Conservation (phyloP, 2,888 invertebrate species). For the Drosophila affinis region DNA sequence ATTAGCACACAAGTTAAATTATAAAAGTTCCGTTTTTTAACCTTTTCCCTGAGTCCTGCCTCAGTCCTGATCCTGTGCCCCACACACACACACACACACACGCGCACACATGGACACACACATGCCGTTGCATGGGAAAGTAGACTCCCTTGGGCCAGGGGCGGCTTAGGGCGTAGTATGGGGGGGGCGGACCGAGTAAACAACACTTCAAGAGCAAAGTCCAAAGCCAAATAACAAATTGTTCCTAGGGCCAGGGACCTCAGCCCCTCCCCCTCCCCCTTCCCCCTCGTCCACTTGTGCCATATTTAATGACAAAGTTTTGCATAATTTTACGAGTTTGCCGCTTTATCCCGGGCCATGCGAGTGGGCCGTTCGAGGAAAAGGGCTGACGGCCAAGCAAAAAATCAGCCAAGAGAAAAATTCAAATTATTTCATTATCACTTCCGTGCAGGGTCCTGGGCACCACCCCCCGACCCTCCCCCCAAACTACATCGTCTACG, state of each 20-base stretch:
- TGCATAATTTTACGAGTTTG: constrained; percentile 77
- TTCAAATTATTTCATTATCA: constrained; percentile 81
- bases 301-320: constrained; percentile 78
- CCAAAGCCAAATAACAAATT: constrained; percentile 71
- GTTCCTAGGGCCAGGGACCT: constrained; percentile 47
- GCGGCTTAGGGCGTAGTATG: no score
- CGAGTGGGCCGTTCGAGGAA: constrained; percentile 19
- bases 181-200: constrained; percentile 40
- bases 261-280: background rate
- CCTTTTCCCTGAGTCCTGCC: constrained; percentile 21
- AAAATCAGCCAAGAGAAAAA: constrained; percentile 54
- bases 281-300: constrained; percentile 26
- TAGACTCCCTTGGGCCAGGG: background rate
- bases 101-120: constrained; percentile 6
- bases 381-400: constrained; percentile 6
- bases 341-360: constrained; percentile 29
- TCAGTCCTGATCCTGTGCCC: constrained; percentile 4
- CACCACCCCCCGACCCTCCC: background rate
- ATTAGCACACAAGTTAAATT: constrained; percentile 70
- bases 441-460: constrained; percentile 56
- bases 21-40: constrained; percentile 62
- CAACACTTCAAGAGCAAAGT: constrained; percentile 64
- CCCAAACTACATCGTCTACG: constrained; percentile 25
- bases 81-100: constrained; percentile 16
- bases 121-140: background rate